Evolutionary conservation across 2,113 vertebrate species (phyloP), one percentile per base, ranked within the genome.

Genomic region (Benitochromis conjunctus): DNA sequence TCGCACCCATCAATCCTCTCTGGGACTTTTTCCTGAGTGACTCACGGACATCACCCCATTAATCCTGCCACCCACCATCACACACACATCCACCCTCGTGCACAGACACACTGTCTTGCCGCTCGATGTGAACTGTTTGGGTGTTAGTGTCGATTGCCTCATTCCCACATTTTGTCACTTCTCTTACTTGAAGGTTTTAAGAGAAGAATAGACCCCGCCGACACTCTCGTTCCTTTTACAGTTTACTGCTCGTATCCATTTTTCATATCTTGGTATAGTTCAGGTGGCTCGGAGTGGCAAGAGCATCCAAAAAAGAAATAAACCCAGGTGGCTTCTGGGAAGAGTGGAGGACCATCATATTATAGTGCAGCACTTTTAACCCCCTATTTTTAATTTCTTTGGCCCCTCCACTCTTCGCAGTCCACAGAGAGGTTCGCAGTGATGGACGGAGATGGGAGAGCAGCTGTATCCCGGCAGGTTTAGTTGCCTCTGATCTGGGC

Each of bases 281-380:
- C 24, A 78, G 62, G 48, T 86, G 80, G 29, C 46, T n/a, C 2
- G 4, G 46, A 53, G 26, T 76, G 71, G 71, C 71, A 53, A 34
- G 71, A 31, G 71, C 7, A 6, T 53, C 71, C 46, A 31, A 76
- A 81, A 64, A 64, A 18, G n/a, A 34, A 24, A 36, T 4, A 46
- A 46, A 57, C 12, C 82, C 81, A 77, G 56, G 85, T 78, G 85
- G 82, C 87, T 91, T 64, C 83, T 93, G 91, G 84, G 88, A 92
- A 92, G 91, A 91, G 92, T 90, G 93, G 92, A 91, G 94, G 92
- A 83, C 85, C 87, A 90, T 91, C 89, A 76, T 56, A 82, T 82
- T 79, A 92, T 91, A 94, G 92, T 92, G 94, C 94, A 94, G 95
- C 95, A 96, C 96, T 96, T 96, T 96, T 82, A 89, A 89, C 78